Conservation (phyloP, 2,797 vertebrate species). For the Pangasius larnaudii region DNA sequence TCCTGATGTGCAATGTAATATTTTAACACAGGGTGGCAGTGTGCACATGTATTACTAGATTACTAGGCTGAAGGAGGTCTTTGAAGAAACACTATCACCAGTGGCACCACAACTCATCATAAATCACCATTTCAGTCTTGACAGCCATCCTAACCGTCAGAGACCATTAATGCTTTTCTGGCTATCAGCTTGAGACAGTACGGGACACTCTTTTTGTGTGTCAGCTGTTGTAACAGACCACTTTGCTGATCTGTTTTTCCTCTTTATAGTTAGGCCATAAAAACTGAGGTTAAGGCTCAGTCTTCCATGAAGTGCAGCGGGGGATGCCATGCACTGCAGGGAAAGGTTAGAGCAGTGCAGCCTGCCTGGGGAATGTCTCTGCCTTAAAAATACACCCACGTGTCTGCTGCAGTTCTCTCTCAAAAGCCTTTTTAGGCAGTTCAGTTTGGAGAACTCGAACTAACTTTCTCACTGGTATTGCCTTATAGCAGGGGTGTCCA, state of each 20-base stretch:
- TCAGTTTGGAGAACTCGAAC: not conserved
- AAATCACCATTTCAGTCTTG: not conserved
- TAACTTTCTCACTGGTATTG: not conserved
- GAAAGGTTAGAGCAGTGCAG: constrained; percentile 50
- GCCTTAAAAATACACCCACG: constrained; percentile 40
- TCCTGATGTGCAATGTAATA: not conserved
- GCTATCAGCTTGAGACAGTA: not conserved
- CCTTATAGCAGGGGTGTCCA: not conserved
- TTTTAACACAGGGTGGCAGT: constrained; percentile 52
- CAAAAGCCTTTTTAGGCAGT: not conserved
- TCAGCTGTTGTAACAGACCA: constrained; percentile 15
- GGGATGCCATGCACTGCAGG: constrained; percentile 1
- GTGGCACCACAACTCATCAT: not conserved
- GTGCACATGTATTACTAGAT: constrained; percentile 13
- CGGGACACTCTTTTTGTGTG: not conserved
- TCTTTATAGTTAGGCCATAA: constrained; percentile 38
- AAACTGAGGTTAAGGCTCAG: constrained; percentile 38
- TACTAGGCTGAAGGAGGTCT: not conserved
- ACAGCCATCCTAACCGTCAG: not conserved
- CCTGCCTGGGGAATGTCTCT: constrained; percentile 36
- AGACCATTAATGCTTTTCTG: not conserved
- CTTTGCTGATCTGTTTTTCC: constrained; percentile 41
- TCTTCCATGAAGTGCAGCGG: constrained; percentile 24
- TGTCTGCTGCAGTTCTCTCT: not conserved
- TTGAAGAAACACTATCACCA: constrained; percentile 11